These are phyloP conservation scores for Cryptocheilus praepositus DNA, from an alignment of 2,888 invertebrate species.

Conservation along the genomic window DNA sequence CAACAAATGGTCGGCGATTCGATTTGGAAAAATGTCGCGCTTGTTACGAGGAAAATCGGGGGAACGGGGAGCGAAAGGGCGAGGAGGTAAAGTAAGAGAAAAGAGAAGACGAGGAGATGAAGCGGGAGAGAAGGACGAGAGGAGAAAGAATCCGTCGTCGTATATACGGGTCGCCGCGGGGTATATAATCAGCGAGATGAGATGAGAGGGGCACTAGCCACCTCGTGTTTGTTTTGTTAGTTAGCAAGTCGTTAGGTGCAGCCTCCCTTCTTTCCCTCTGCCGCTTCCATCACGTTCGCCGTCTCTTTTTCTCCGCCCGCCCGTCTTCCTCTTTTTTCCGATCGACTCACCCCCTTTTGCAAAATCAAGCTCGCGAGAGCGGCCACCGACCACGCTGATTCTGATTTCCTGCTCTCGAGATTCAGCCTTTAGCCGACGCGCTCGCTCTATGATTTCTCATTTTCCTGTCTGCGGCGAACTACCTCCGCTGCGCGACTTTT, in stretches of 20 bases:
- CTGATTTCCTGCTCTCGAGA: too few species aligned
- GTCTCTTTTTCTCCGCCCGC: not conserved
- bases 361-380: too few species aligned
- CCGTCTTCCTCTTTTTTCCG: slow-evolving; percentile 14
- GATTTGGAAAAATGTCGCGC: too few species aligned
- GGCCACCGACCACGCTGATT: too few species aligned
- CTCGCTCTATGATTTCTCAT: too few species aligned
- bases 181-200: slow-evolving; percentile 71
- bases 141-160: slow-evolving; percentile 33
- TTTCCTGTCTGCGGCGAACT: too few species aligned
- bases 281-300: slow-evolving; percentile 21
- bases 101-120: slow-evolving; percentile 24
- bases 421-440: too few species aligned
- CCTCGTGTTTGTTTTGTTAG: slow-evolving; percentile 71
- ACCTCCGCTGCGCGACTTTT: too few species aligned
- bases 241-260: slow-evolving; percentile 67
- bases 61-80: not conserved
- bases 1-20: too few species aligned
- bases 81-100: not conserved
- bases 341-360: not conserved
- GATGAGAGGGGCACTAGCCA: slow-evolving; percentile 54
- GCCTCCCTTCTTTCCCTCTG: slow-evolving; percentile 29
- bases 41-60: not conserved
- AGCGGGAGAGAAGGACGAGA: slow-evolving; percentile 12
- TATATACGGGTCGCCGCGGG: slow-evolving; percentile 59